Conservation (phyloP, 2,113 vertebrate species). For the Neopipo cinnamomea region DNA sequence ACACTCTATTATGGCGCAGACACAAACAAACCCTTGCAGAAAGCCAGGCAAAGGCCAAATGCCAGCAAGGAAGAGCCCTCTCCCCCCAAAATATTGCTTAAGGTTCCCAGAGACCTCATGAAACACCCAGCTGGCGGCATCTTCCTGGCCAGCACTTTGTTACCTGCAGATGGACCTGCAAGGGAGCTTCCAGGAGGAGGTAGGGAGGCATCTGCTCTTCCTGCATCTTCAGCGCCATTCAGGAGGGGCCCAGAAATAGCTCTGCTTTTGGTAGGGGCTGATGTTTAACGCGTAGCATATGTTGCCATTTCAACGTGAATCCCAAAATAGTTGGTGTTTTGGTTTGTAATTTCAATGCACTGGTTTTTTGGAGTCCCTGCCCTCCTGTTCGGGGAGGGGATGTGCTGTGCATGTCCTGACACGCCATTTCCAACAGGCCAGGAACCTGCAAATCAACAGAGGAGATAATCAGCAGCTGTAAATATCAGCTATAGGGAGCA, state of each 20-base stretch:
- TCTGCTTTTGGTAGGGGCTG: conserved; percentile 7
- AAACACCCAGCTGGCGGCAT: neutral
- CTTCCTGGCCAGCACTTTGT: neutral
- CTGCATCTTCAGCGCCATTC: neutral
- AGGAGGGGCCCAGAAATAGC: conserved; percentile 40
- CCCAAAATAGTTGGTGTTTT: conserved; percentile 33
- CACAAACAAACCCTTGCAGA: conserved; percentile 13
- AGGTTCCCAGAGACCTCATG: neutral
- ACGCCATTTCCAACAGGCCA: neutral
- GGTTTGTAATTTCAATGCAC: neutral
- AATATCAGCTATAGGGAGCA: neutral
- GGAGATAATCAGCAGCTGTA: neutral
- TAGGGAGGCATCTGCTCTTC: neutral
- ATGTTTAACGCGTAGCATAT: conserved; percentile 33
- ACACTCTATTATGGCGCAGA: neutral
- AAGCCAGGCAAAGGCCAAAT: conserved; percentile 13
- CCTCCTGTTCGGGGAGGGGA: neutral
- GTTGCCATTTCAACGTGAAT: conserved; percentile 35
- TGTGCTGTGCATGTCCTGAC: rapidly evolving
- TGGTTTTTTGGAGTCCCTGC: neutral
- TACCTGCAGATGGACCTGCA: neutral
- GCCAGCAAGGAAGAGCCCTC: neutral
- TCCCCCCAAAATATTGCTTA: neutral
- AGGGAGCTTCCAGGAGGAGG: neutral
- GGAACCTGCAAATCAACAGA: neutral